Percentiles rank a stretch among this genome's conserved stretches.
These are phyloP conservation scores for Drosophila anomalata DNA, from an alignment of 2,888 invertebrate genomes.

Conservation along the genomic window DNA sequence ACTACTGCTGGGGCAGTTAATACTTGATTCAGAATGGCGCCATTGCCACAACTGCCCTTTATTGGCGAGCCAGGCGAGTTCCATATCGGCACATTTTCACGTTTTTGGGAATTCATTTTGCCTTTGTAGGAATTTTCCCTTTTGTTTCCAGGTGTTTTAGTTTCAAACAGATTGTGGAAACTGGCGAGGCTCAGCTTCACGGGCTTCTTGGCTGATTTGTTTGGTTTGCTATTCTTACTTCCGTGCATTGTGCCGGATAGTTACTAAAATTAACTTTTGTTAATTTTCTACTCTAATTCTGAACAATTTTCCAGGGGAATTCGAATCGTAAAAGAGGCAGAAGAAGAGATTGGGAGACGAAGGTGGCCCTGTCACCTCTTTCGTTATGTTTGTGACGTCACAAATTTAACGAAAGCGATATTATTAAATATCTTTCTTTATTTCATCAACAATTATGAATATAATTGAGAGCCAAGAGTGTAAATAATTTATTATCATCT, in stretches of 20 bases:
- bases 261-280: no score
- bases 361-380: neutral
- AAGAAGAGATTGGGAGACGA: no score
- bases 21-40: neutral
- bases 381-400: neutral
- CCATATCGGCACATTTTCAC: neutral
- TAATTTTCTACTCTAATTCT: no score
- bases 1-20: neutral
- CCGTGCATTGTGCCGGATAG: neutral
- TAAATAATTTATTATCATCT: neutral
- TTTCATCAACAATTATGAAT: neutral
- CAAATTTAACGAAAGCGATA: neutral
- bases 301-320: no score
- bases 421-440: neutral
- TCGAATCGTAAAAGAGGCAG: no score
- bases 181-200: constrained; percentile 13
- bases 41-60: constrained; percentile 12
- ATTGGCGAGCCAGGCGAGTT: neutral
- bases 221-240: neutral
- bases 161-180: constrained; percentile 3
- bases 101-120: neutral
- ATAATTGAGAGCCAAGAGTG: neutral
- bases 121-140: neutral
- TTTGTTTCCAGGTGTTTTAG: neutral
- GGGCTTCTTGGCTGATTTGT: neutral